These are phyloP conservation scores for Mayetiola destructor DNA, from an alignment of 2,888 invertebrate species.

Conservation along the genomic window DNA sequence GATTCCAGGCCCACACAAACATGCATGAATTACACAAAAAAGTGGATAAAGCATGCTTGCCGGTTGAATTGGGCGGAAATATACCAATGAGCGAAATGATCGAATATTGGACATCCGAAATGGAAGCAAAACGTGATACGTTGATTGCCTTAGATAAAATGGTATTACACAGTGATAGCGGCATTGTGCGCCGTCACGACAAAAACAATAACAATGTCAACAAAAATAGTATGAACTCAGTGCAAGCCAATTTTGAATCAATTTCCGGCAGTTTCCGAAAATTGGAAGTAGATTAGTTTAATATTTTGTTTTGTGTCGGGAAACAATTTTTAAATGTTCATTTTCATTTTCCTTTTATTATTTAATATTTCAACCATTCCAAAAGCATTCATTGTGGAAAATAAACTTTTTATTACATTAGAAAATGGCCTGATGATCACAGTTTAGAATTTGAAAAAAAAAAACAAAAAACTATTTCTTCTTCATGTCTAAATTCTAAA, in stretches of 20 bases:
- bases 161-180: slow-evolving; percentile 47
- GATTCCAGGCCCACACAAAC: slow-evolving; percentile 45
- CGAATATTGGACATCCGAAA: slow-evolving; percentile 47
- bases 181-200: slow-evolving; percentile 36
- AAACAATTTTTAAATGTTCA: no score
- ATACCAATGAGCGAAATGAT: slow-evolving; percentile 59
- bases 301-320: no score
- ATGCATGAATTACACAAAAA: slow-evolving; percentile 43
- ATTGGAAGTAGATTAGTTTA: slow-evolving; percentile 47
- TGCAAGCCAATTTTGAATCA: slow-evolving; percentile 29
- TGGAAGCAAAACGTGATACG: slow-evolving; percentile 43
- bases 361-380: no score
- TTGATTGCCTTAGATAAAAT: slow-evolving; percentile 48
- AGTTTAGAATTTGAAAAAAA: no score
- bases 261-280: slow-evolving; percentile 51
- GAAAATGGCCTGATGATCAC: no score
- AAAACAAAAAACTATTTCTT: no score
- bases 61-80: slow-evolving; percentile 55
- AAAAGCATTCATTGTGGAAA: no score
- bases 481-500: no score
- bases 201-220: slow-evolving; percentile 25
- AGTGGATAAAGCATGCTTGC: slow-evolving; percentile 48
- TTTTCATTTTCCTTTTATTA: no score
- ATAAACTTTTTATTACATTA: no score
- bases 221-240: slow-evolving; percentile 22